Evolutionary conservation across 2,797 vertebrate genomes (phyloP), one percentile per base, ranked within the genome.

Genomic region (Neoniphon sammara): DNA sequence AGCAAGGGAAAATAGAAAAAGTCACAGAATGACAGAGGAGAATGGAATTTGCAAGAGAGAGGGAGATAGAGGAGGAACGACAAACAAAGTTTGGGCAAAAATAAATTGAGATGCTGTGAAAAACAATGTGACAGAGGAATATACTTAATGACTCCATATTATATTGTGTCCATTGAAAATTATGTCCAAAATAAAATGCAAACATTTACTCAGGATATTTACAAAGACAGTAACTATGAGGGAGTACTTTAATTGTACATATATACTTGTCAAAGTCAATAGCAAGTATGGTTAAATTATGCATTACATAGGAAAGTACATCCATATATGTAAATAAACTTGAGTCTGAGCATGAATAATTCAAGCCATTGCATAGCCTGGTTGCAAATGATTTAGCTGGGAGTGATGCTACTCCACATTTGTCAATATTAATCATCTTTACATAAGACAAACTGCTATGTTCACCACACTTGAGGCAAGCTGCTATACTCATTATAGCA

Each of bases 381-480:
- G 54, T 84, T 89, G 82, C 71, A 86, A 88, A 91, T 87, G 46
- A 87, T 76, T 83, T 90, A 87, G 81, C 87, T 79, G 62, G 58
- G 70, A 82, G 78, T 85, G 81, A 86, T 76, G 77, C 69, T 65
- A 72, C 78, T 86, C 90, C 80, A 88, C 87, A 88, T 86, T 77
- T 83, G 87, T 90, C 88, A 85, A 85, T 68, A 81, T 90, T 81
- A 91, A 91, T 88, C 74, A 88, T 82, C 82, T 75, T 85, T 56
- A 78, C 68, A 69, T 78, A 82, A 87, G 83, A 87, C 70, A 88
- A 82, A 83, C 78, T 75, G 75, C 67, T 61, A 54, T 63, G 80
- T 82, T 88, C 49, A 83, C 81, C 87, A 69, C 59, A 80, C 80
- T 84, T 78, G 77, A 85, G 80, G 80, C 65, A 68, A 77, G 76